Percentiles rank a stretch among this genome's conserved stretches.
These are phyloP conservation scores for Mycalesis mineus DNA, from an alignment of 2,888 invertebrate genomes.

Conservation along the genomic window DNA sequence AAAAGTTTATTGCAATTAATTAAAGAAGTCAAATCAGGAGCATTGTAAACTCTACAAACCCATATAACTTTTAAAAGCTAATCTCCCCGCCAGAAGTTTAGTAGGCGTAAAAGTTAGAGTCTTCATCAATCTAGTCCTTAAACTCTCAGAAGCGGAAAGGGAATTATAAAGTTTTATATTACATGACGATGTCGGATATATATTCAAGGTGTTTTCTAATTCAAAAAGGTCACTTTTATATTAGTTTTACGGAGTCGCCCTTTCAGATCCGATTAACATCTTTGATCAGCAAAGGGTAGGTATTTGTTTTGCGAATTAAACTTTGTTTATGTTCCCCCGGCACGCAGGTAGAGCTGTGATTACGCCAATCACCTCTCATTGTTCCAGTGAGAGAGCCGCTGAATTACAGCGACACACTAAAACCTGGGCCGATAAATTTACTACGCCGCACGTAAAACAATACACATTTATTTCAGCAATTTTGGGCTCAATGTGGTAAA, in stretches of 20 bases:
- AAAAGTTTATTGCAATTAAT: constrained; percentile 6
- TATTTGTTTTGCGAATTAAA: constrained; percentile 24
- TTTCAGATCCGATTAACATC: constrained; percentile 21
- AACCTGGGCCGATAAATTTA: constrained; percentile 23
- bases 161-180: constrained; percentile 20
- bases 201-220: neutral
- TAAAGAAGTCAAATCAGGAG: constrained; percentile 11
- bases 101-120: constrained; percentile 27
- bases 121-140: constrained; percentile 28
- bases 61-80: constrained; percentile 27
- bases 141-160: constrained; percentile 21
- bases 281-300: constrained; percentile 11
- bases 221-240: neutral
- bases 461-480: constrained; percentile 4
- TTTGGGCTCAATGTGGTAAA: constrained; percentile 3
- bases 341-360: constrained; percentile 28
- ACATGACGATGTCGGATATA: constrained; percentile 1
- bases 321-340: constrained; percentile 22
- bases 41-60: constrained; percentile 13
- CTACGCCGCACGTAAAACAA: constrained; percentile 19
- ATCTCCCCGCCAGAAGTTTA: constrained; percentile 23
- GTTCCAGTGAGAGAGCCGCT: constrained; percentile 27
- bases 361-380: constrained; percentile 30
- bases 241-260: neutral
- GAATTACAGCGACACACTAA: constrained; percentile 28